Percentiles rank a stretch among this genome's conserved stretches.
phyloP scores from a whole-genome alignment of 2,888 invertebrate genomes.

The Dicranocentrus wangi region DNA sequence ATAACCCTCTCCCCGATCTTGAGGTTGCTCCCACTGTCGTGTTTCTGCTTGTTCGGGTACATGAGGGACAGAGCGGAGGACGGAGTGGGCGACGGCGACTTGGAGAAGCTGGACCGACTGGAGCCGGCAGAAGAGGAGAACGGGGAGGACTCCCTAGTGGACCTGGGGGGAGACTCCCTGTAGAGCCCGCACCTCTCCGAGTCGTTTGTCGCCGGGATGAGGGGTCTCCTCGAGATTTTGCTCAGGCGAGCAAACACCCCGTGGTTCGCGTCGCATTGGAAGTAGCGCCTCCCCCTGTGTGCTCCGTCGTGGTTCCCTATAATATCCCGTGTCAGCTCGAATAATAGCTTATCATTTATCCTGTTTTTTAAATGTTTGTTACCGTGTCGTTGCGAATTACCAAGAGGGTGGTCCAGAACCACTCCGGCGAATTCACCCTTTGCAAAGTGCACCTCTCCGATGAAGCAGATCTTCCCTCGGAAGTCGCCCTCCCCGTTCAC shows the following conservation, averaged over 20 bases:
- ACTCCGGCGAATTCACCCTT: slow-evolving; percentile 99
- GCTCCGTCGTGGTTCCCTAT: slow-evolving; percentile 97
- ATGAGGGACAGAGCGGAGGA: not conserved
- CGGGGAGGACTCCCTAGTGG: slow-evolving; percentile 20
- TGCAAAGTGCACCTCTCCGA: slow-evolving; percentile 96
- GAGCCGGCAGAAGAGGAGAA: slow-evolving; percentile 6
- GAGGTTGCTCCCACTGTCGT: slow-evolving; percentile 74
- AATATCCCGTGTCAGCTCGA: too few species aligned
- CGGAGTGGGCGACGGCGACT: slow-evolving; percentile 39
- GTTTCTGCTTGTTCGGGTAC: not conserved
- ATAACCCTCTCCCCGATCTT: slow-evolving; percentile 93
- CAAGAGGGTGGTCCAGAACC: slow-evolving; percentile 92
- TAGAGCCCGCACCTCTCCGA: slow-evolving; percentile 72
- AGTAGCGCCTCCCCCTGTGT: slow-evolving; percentile 92
- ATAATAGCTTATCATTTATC: too few species aligned
- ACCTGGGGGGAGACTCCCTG: slow-evolving; percentile 59
- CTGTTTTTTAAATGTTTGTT: too few species aligned
- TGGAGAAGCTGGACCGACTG: not conserved
- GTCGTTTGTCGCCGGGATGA: slow-evolving; percentile 76
- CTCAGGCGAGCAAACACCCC: slow-evolving; percentile 93
- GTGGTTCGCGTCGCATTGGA: slow-evolving; percentile 91
- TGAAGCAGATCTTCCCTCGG: slow-evolving; percentile 92
- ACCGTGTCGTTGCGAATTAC: too few species aligned
- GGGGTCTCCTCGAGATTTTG: slow-evolving; percentile 85
- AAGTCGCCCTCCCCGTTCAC: slow-evolving; percentile 87